Evolutionary conservation across 2,888 invertebrate species (phyloP), one percentile per base, ranked within the genome.

Genomic region (Entomobrya multifasciata): DNA sequence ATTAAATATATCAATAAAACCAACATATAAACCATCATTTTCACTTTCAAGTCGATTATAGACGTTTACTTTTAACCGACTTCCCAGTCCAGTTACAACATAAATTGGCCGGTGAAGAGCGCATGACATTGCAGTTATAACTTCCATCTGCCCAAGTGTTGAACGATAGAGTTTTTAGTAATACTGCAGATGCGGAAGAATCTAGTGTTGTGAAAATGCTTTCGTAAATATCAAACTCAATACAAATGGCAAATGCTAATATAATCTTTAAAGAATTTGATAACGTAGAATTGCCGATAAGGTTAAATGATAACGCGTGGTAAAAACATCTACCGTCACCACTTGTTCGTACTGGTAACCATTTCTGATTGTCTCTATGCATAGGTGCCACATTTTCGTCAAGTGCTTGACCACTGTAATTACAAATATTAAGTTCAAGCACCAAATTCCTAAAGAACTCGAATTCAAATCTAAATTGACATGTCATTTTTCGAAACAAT

Each of bases 11-110:
- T 60, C 22, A 6, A 60, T 25, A 60, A 20, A 22, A 60, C 22
- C 60, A 6, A 60, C 22, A 10, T 20, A 5, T 22, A 60, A 22
- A 22, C 22, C 22, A 17, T 60, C 60, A 13, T 10, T 22, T 3
- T 60, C 22, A 22, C 17, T 22, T 60, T 60, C 60, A 60, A 60
- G 60, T 22, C 22, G 60, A 22, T 60, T 60, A 60, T 60, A 60
- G 6, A 22, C 25, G 6, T 10, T 10, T 10, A 20, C 60, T 22
- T 17, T 10, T 10, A n/a, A n/a, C n/a, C n/a, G n/a, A n/a, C 20
- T 3, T 3, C 22, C 60, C 60, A 60, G 22, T 8, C 60, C 60
- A 22, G 22, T 60, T 6, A 60, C 25, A 22, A 60, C 60, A 22
- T 3, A 11, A 22, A 60, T 22, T 6, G 60, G 60, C 17, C 60